These are phyloP conservation scores for Polymixis lichenea DNA, from an alignment of 2,888 invertebrate species.

Conservation along the genomic window DNA sequence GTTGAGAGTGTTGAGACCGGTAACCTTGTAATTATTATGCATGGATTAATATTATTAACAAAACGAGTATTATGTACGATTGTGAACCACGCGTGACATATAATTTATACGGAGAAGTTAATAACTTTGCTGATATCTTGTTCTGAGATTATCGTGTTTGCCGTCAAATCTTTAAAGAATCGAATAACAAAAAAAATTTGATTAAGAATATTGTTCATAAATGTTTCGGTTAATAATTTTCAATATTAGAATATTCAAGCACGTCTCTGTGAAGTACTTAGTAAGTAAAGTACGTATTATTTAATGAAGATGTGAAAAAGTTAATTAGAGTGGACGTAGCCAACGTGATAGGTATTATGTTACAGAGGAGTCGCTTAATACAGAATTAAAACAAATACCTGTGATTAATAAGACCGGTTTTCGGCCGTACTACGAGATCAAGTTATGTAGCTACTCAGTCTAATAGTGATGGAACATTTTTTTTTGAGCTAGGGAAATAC, in stretches of 20 bases:
- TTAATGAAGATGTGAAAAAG: not conserved
- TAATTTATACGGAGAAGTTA: not conserved
- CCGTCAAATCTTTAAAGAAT: not conserved
- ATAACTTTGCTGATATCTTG: not conserved
- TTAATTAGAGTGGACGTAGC: not conserved
- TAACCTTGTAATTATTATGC: conserved; percentile 23
- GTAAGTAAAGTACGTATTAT: not conserved
- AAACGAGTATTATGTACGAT: conserved; percentile 14
- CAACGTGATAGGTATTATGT: not conserved
- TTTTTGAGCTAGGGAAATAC: not conserved
- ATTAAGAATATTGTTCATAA: not conserved
- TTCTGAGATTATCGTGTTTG: not conserved
- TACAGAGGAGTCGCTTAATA: not conserved
- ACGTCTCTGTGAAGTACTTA: not conserved
- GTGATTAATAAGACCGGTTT: not conserved
- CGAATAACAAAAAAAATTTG: not conserved
- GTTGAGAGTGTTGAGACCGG: not conserved
- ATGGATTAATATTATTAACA: not conserved
- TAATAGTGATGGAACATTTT: not conserved
- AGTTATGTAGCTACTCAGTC: conserved; percentile 2
- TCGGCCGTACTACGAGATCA: not conserved
- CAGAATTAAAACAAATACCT: not conserved
- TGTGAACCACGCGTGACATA: not conserved
- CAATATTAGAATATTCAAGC: not conserved
- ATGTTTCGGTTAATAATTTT: not conserved